Percentiles rank a stretch among this genome's conserved stretches.
Evolutionary conservation across 2,797 vertebrate species (phyloP).

Genomic region (Coreius guichenoti): DNA sequence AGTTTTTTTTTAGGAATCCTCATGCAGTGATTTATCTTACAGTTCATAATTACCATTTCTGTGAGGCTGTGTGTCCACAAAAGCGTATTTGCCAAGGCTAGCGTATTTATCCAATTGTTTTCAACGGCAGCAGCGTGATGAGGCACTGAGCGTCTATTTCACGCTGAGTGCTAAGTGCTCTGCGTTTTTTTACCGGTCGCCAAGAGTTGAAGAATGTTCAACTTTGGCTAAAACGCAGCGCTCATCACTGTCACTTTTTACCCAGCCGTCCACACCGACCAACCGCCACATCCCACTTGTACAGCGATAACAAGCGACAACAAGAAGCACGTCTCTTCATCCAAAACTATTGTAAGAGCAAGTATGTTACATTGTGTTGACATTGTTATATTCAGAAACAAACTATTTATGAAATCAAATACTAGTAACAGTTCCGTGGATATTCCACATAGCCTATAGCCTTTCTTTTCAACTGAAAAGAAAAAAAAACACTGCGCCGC

Average conservation of each 20-base stretch:
- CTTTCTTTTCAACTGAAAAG: background rate
- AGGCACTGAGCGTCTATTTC: background rate
- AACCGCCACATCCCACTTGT: background rate
- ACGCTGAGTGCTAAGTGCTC: background rate
- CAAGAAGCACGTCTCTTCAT: background rate
- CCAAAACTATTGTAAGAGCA: background rate
- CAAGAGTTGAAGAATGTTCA: background rate
- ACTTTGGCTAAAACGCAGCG: background rate
- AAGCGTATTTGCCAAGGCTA: background rate
- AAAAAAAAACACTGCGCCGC: background rate
- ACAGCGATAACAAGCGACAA: background rate
- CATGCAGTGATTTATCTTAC: background rate
- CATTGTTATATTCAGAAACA: background rate
- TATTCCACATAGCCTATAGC: background rate
- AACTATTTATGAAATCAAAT: background rate
- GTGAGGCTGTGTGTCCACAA: background rate
- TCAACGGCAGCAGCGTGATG: background rate
- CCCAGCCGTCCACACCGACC: background rate
- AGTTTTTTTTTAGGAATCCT: background rate
- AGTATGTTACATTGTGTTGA: background rate
- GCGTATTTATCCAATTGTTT: background rate
- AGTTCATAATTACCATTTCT: background rate
- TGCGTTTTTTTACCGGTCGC: background rate
- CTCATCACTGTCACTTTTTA: background rate
- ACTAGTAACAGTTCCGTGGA: background rate